Percentiles rank a stretch among this genome's conserved stretches.
Evolutionary conservation across 2,888 invertebrate genomes (phyloP).

Genomic region (Drosophila planitibia): DNA sequence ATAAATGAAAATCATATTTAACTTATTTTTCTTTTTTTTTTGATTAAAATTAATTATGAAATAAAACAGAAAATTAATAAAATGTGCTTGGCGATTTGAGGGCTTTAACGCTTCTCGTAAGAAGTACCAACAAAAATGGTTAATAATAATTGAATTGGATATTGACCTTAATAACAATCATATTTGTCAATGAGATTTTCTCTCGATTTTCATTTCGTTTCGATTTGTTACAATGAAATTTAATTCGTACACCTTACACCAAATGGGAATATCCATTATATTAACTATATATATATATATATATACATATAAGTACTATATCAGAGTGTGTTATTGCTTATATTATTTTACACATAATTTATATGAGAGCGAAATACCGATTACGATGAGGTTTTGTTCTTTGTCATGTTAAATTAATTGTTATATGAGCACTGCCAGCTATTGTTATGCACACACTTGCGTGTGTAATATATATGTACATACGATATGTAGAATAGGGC

Average conservation of each 20-base stretch:
- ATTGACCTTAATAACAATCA: constrained; percentile 13
- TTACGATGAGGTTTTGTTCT: constrained; percentile 40
- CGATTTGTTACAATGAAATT: constrained; percentile 34
- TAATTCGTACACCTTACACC: constrained; percentile 35
- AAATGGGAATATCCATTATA: constrained; percentile 9
- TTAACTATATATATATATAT: constrained; percentile 8
- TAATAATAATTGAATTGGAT: constrained; percentile 27
- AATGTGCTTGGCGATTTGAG: neutral
- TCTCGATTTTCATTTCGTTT: constrained; percentile 8
- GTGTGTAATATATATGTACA: constrained; percentile 7
- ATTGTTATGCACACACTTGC: constrained; percentile 28
- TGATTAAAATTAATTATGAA: neutral
- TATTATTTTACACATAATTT: constrained; percentile 42
- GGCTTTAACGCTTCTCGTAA: neutral
- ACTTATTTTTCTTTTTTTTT: too few relatives aligned
- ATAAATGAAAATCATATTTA: constrained; percentile 3
- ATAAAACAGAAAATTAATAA: neutral
- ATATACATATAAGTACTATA: neutral
- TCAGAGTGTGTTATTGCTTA: constrained; percentile 24
- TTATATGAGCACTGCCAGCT: constrained; percentile 41
- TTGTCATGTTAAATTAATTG: constrained; percentile 60
- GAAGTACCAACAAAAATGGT: constrained; percentile 1
- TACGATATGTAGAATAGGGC: constrained; percentile 28
- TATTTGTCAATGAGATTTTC: constrained; percentile 17
- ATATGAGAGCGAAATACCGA: constrained; percentile 32